These are phyloP conservation scores for Thelaira solivaga DNA, from an alignment of 2,888 invertebrate genomes.

Conservation along the genomic window DNA sequence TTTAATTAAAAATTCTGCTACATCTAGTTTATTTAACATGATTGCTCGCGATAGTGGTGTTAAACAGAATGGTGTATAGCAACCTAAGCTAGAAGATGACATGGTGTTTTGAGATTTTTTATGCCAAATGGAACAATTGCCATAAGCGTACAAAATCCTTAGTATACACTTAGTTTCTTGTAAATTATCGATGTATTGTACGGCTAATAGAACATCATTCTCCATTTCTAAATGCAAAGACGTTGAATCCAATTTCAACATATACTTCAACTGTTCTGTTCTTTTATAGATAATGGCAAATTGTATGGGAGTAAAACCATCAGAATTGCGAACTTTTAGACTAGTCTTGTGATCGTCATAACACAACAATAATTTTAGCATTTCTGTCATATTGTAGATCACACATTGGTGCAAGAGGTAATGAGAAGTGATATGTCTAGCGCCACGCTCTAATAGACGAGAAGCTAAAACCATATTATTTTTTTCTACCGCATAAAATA, in stretches of 20 bases:
- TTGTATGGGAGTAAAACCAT: constrained; percentile 84
- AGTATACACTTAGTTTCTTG: constrained; percentile 68
- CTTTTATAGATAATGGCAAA: constrained; percentile 84
- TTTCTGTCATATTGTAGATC: constrained; percentile 79
- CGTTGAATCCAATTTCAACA: constrained; percentile 77
- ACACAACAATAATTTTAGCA: constrained; percentile 71
- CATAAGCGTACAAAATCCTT: constrained; percentile 76
- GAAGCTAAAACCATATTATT: constrained; percentile 69
- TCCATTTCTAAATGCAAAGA: constrained; percentile 68
- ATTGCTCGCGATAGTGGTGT: constrained; percentile 83
- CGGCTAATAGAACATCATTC: constrained; percentile 71
- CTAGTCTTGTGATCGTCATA: constrained; percentile 71
- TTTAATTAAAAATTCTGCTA: constrained; percentile 73
- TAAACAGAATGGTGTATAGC: constrained; percentile 81
- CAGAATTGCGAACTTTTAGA: constrained; percentile 66
- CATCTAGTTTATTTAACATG: constrained; percentile 70
- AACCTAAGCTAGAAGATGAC: constrained; percentile 67
- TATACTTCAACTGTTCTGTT: constrained; percentile 79
- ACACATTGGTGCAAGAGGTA: constrained; percentile 84
- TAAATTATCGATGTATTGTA: constrained; percentile 70
- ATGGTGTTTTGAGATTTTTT: constrained; percentile 22
- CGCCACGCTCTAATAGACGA: constrained; percentile 81
- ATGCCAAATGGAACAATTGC: constrained; percentile 70
- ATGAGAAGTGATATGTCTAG: constrained; percentile 84
- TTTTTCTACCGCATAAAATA: constrained; percentile 71